Base-by-base conservation (phyloP, 2,113 vertebrate species). In the Poecilia latipinna region DNA sequence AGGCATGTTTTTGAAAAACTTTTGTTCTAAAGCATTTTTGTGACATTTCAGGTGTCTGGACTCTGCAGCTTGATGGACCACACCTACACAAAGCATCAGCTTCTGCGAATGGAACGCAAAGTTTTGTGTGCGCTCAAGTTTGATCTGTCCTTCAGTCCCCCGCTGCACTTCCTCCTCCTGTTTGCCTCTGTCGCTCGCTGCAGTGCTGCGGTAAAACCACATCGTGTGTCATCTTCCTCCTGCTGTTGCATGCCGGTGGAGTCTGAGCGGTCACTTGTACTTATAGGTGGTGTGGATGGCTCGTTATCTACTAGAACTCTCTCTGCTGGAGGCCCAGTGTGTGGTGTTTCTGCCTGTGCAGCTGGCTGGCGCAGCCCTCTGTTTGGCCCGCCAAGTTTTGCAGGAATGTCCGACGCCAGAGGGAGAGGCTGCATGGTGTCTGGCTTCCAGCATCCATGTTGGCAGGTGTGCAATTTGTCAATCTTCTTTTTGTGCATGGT, bases 21-120 rank as follows among this genome's bases (percentile, higher is more conserved):
- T 42, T 29, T 44, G 35, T n/a, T 19, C 28, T 2, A 57, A 39
- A 62, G 24, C 10, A 17, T 10, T 33, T 3, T 44, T 60, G 10
- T 69, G 31, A 1, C 70, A 12, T 5, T 12, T 35, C 87, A 97
- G 96, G 92, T 95, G 0, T 92, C 95, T 22, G 94, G 92, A 80
- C 94, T 97, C 65, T 97, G 96, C 88, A 94, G 94, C 83, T 83
- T 97, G 88, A 96, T 96, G 88, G 95, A 95, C 12, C 93, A 95
- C 70, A 89, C 94, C 31, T 97, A 96, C 90, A 95, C 93, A 0
- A 91, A 81, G 29, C 88, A 88, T 4, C 94, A 96, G 78, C 92
- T 97, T 61, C 90, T 97, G 48, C 90, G 93, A 5, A 95, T 96
- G 83, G 96, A 97, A 82, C 93, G 95, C 7, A 94, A 93, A 72